These are phyloP conservation scores for Vireo griseus DNA, from an alignment of 2,797 vertebrate species.

Conservation along the genomic window DNA sequence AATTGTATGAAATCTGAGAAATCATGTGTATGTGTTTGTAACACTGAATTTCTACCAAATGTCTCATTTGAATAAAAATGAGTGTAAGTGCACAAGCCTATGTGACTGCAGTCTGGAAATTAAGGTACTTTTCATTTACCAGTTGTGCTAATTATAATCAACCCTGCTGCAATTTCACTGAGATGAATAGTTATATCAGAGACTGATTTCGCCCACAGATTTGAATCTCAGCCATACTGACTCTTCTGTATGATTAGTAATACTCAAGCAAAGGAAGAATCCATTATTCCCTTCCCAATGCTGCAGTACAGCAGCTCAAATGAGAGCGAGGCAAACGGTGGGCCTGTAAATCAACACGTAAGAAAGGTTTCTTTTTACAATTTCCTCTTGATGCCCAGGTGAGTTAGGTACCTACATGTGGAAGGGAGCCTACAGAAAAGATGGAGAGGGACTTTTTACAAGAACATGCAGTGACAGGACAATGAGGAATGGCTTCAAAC, in stretches of 20 bases:
- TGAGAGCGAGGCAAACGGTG: not conserved
- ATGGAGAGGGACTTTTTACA: not conserved
- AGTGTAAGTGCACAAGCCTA: not conserved
- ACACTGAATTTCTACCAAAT: not conserved
- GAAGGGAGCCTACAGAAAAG: not conserved
- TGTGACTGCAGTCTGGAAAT: not conserved
- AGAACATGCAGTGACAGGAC: not conserved
- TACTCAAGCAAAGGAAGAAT: not conserved
- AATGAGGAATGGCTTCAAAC: not conserved
- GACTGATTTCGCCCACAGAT: not conserved
- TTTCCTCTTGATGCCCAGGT: not conserved
- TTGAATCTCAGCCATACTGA: not conserved
- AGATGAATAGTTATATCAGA: not conserved
- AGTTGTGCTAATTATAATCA: constrained; percentile 8
- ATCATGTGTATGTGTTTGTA: not conserved
- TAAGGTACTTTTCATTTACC: not conserved
- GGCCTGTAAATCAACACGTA: not conserved
- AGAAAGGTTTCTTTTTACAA: not conserved
- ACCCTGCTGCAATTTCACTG: not conserved
- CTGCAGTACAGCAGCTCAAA: not conserved
- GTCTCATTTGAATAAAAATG: constrained; percentile 19
- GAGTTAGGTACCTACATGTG: not conserved
- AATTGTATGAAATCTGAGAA: not conserved
- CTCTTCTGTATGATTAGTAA: not conserved
- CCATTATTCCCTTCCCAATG: not conserved